Evolutionary conservation across 2,888 invertebrate species (phyloP).

Genomic region (Lasius fuliginosus): DNA sequence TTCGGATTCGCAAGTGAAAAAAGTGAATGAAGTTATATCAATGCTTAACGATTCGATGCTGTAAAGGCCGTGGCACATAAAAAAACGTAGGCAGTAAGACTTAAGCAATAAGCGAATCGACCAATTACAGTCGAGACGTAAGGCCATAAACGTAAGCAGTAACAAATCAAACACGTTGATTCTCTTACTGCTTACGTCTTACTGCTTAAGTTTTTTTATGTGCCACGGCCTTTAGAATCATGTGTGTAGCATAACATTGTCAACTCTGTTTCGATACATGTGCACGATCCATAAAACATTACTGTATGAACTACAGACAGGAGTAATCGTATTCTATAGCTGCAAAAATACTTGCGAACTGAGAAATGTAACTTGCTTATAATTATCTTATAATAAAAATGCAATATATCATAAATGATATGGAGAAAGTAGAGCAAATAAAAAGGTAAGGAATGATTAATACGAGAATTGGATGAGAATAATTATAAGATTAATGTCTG

Average conservation of each 20-base stretch:
- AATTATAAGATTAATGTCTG: neutral
- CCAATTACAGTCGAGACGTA: too few species aligned
- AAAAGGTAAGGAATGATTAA: neutral
- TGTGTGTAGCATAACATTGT: neutral
- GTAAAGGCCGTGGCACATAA: too few species aligned
- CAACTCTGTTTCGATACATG: neutral
- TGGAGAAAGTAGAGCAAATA: neutral
- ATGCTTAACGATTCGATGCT: neutral
- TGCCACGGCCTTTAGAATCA: too few species aligned
- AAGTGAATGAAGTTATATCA: neutral
- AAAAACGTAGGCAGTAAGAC: too few species aligned
- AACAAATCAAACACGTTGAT: too few species aligned
- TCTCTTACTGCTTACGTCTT: too few species aligned
- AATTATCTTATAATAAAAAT: neutral
- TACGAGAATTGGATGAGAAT: neutral
- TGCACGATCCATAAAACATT: neutral
- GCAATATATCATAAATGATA: neutral
- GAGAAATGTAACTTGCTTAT: neutral
- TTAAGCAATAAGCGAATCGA: too few species aligned
- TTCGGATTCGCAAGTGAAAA: slow-evolving; percentile 8
- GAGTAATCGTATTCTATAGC: neutral
- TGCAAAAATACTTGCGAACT: neutral
- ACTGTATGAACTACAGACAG: neutral
- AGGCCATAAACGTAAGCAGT: too few species aligned
- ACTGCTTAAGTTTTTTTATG: too few species aligned